Percentiles rank a stretch among this genome's conserved stretches.
Conservation (phyloP, 2,113 vertebrate species). For the Zapornia atra region DNA sequence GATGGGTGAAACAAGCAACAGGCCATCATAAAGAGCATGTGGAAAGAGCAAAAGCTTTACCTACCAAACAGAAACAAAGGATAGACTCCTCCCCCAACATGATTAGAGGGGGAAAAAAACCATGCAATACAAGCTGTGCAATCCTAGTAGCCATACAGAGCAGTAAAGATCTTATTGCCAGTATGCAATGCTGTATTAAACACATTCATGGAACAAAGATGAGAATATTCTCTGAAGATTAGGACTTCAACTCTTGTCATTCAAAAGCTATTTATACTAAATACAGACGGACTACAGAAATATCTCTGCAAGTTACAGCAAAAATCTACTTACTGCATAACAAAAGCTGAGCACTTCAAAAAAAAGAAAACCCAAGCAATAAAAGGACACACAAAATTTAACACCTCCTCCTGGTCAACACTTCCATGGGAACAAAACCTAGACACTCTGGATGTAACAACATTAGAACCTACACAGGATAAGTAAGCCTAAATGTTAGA, state of each 20-base stretch:
- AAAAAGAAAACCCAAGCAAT: neutral
- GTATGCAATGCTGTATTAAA: neutral
- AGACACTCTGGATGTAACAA: neutral
- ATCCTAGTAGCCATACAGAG: neutral
- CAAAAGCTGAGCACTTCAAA: neutral
- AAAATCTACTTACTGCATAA: neutral
- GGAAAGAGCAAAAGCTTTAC: neutral
- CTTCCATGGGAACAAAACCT: neutral
- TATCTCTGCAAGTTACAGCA: neutral
- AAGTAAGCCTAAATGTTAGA: neutral
- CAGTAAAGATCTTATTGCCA: neutral
- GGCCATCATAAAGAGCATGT: accelerated
- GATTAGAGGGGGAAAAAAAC: neutral
- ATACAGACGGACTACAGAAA: neutral
- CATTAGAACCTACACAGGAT: accelerated
- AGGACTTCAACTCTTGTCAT: neutral
- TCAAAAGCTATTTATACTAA: neutral
- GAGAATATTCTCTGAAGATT: neutral
- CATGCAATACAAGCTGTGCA: neutral
- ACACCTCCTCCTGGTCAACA: neutral
- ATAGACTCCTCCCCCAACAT: neutral
- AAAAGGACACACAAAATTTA: neutral
- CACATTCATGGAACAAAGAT: neutral
- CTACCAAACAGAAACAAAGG: neutral
- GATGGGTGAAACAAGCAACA: neutral